Evolutionary conservation across 2,888 invertebrate genomes (phyloP), one percentile per base, ranked within the genome.

Genomic region (Pimpla rufipes): DNA sequence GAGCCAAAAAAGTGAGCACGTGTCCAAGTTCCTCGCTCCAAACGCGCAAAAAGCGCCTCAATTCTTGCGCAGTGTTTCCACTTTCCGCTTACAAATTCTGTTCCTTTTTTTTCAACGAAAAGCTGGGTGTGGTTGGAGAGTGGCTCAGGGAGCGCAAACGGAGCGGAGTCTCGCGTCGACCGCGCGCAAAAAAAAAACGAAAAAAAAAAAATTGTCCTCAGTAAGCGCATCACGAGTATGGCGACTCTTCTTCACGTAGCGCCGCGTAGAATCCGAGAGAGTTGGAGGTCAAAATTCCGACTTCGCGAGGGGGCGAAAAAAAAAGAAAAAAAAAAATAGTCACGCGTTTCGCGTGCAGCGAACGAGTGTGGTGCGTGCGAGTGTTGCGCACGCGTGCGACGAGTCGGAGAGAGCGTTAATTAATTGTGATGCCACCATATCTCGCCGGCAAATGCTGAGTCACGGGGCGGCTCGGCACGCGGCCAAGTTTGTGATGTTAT

Each of bases 351-450:
- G 70, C 77, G 83, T 80, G 79, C 83, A 68, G 77, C 35, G 45
- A 76, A 80, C 79, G 83, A 59, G 67, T 76, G 68, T 73, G n/a
- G 81, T 81, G 78, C 52, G 86, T 87, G 88, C 87, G 88, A 84
- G 86, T 83, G 85, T 79, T 35, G 8, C 11, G 13, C 13, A 13
- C 35, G 59, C 87, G 83, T 87, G 83, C 85, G 87, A 88, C 89
- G 88, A 88, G 90, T 90, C 89, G 89, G 88, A 89, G 89, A 85
- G 81, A 85, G 91, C 91, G 92, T 93, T 91, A 91, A 93, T 92
- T 92, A 90, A 93, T 93, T 96, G 96, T 96, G 96, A 96, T 96
- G 95, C 95, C 96, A 96, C 95, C 96, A 96, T 96, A 96, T 96
- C 96, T 95, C 95, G 95, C 95, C 81, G 95, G 95, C 95, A 91